Base-by-base conservation (phyloP, 2,113 vertebrate genomes). In the Phalacrocorax brasilianus region DNA sequence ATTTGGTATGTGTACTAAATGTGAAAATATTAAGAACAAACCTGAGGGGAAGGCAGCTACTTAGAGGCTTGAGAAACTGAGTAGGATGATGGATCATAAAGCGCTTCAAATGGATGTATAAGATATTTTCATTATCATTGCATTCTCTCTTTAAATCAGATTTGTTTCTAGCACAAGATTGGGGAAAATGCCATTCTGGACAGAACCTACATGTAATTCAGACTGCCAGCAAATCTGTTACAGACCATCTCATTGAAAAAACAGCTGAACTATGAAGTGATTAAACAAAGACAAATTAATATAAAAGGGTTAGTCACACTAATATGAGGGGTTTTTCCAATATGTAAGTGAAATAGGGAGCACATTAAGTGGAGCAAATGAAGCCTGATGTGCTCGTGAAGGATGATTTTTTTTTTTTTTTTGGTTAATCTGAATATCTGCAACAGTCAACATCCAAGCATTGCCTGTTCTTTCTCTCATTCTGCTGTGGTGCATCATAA, bases 211-310 rank as follows among this genome's bases (percentile, higher is more conserved):
- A 3, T 18, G 49, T 63, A 77, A 85, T 91, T 93, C 81, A 88
- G 26, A 63, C 42, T 75, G 66, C 55, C 91, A 94, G 26, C 40
- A 92, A 62, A 89, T 91, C 93, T 89, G 45, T 82, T 84, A 45
- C 2, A 55, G 85, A 65, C 55, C 61, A 35, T 92, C 88, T 74
- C 76, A 44, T 56, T 86, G 74, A 88, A 95, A 75, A 45, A 91
- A 50, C 47, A 93, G 78, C 89, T 96, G 91, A 96, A 68, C 62
- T 88, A 14, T 53, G 76, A 95, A 83, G 87, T 79, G 65, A 92
- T 63, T 73, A 80, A 96, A 88, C 38, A 77, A 83, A 95, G 47
- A 78, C 92, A 93, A 93, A 75, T 42, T 6, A 80, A 50, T 88
- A 26, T 56, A 50, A 97, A 59, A 58, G 88, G 30, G 70, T 91